Base-by-base conservation (phyloP, 1,140 invertebrate species). In the Achatina immaculata region DNA sequence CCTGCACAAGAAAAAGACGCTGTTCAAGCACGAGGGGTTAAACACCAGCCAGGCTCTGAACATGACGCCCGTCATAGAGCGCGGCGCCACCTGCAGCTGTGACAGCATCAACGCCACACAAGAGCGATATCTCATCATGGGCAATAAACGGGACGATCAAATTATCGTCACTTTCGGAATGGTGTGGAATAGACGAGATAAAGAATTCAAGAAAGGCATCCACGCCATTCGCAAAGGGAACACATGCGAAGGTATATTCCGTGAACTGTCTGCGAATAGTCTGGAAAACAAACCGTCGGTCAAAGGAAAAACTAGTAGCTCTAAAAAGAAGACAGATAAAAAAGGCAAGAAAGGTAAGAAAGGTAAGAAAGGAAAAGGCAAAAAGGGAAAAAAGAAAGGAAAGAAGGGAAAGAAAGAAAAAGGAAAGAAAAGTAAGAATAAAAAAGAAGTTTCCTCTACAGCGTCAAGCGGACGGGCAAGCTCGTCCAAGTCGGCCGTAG, bases 61-160 rank as follows among this genome's bases (percentile, higher is more conserved):
- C 31, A 86, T 92, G 19, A 85, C 85, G 1, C 85, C 92, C 14
- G 81, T 85, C 34, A 86, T 93, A 55, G 89, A 90, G 62, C 87
- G 89, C 68, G 90, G 90, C 40, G 90, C 91, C 24, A 78, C 84
- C 3, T 93, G 93, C 84, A 92, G 91, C 78, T 87, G 89, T 34
- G 83, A 86, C 24, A 80, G 85, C 42, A 78, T 88, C 74, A 85
- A 88, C 55, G 83, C 79, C 43, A 86, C 85, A 14, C 84, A 86
- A 58, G 81, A 85, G 21, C 85, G 84, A 76, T 93, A 91, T 83
- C 90, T 93, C 38, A 90, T 93, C 42, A 93, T 94, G 93, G 93
- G 93, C 19, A 85, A 88, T 65, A 86, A 86, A 24, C 81, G 84
- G 31, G 90, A 89, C 4, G 84, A 88, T 24, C 85, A 90, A 62